Base-by-base conservation (phyloP, 2,113 vertebrate species). In the Micromys minutus region DNA sequence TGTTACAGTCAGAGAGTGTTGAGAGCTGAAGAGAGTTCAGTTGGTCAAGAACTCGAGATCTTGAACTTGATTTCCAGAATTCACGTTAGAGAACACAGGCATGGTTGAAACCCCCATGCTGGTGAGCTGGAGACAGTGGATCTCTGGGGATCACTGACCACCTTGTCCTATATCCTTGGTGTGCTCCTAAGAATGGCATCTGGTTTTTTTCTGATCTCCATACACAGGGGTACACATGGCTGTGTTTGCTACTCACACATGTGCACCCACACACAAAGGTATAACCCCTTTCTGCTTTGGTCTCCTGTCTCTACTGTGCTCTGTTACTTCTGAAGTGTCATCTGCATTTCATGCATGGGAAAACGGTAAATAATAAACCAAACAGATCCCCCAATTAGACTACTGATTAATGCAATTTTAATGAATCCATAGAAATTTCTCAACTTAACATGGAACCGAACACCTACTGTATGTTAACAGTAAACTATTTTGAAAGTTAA, bases 401-500 rank as follows among this genome's bases (percentile, higher is more conserved):
- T 88, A 45, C 12, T 69, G 16, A 90, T 45, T 65, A 42, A 29
- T 86, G 19, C 65, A 69, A 91, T 24, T 76, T 65, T 15, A 83
- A 21, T 31, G 12, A 92, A 76, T 11, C 76, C 57, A 83, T 31
- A 83, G 24, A 81, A 79, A 59, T 77, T 63, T 8, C 87, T 50
- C 63, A 29, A 77, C 47, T 36, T 75, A 57, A 93, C 47, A 22
- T 86, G 55, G 36, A 85, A 85, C 87, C 72, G 84, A 84, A 10
- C 92, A 65, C 59, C 39, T 95, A 47, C 52, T 90, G 39, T 24
- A 3, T 29, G 42, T 47, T 63, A 85, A 47, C 42, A 89, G 3
- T 50, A 69, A 87, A 92, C 50, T 77, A 88, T 71, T 95, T 87
- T 77, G 52, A 90, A 96, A 93, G 90, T n/a, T 71, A 92, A 76